These are phyloP conservation scores for Aphaenogaster rudis DNA, from an alignment of 1,140 invertebrate genomes.

Conservation along the genomic window DNA sequence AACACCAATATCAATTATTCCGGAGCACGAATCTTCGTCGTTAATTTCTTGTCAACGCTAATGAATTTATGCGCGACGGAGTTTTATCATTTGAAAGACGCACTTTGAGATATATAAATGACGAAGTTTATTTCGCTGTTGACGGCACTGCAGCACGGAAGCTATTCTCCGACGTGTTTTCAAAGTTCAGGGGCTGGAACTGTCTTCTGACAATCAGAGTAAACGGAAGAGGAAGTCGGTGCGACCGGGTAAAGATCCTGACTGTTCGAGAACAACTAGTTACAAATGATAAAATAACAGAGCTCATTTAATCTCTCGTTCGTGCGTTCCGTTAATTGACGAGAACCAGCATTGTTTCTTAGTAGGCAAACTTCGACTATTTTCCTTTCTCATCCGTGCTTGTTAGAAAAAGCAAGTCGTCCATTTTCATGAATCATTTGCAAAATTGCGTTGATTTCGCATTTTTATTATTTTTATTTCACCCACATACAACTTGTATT, in stretches of 20 bases:
- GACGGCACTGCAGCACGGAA: slow-evolving; percentile 32
- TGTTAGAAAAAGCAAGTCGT: background rate
- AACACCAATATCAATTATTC: slow-evolving; percentile 30
- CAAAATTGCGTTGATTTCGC: background rate
- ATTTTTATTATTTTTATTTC: slow-evolving; percentile 10
- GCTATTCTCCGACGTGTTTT: slow-evolving; percentile 53
- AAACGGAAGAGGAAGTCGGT: slow-evolving; percentile 60
- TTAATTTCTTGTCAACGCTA: slow-evolving; percentile 38
- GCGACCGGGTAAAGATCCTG: slow-evolving; percentile 11
- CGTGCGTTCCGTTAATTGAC: slow-evolving; percentile 56
- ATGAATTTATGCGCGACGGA: slow-evolving; percentile 27
- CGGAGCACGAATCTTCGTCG: background rate
- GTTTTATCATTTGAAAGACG: slow-evolving; percentile 47
- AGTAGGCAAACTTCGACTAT: slow-evolving; percentile 43
- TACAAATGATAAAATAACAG: slow-evolving; percentile 71
- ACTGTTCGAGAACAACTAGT: slow-evolving; percentile 53
- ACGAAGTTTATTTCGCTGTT: slow-evolving; percentile 48
- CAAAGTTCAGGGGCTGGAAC: slow-evolving; percentile 43
- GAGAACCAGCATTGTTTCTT: slow-evolving; percentile 54
- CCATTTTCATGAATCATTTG: slow-evolving; percentile 24
- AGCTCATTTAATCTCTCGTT: slow-evolving; percentile 58
- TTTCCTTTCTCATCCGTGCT: slow-evolving; percentile 21
- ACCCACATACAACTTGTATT: background rate
- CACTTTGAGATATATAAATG: slow-evolving; percentile 27
- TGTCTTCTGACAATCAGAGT: slow-evolving; percentile 58